phyloP scores from a whole-genome alignment of 64 coral and sea anemone genomes.

The Hydrozoanthus tunicans region DNA sequence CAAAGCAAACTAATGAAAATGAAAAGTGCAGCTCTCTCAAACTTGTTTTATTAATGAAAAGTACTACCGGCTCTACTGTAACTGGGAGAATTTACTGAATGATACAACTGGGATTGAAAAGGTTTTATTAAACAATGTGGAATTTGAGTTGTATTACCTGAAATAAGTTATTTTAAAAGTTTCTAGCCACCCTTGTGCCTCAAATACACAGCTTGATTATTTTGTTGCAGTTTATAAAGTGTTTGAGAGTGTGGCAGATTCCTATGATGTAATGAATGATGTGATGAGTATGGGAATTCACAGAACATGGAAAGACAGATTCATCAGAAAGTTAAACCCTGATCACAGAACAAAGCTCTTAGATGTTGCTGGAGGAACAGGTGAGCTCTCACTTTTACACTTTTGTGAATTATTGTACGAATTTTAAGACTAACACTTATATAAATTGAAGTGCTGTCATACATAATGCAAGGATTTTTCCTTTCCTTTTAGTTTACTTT shows the following conservation, averaged over 20 bases:
- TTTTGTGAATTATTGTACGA: not conserved
- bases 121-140: no score
- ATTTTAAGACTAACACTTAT: not conserved
- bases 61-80: no score
- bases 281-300: slow-evolving; percentile 96
- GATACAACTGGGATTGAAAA: no score
- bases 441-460: no score
- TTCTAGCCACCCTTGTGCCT: not conserved
- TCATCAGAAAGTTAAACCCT: slow-evolving; percentile 80
- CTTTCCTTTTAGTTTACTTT: no score
- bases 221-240: slow-evolving; percentile 92
- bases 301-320: slow-evolving; percentile 90
- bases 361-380: slow-evolving; percentile 99
- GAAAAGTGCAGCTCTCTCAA: no score
- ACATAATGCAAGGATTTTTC: no score
- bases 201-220: not conserved
- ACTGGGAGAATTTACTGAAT: no score
- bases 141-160: not conserved
- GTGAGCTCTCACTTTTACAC: not conserved
- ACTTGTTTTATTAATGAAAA: no score
- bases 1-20: no score
- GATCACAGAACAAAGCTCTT: slow-evolving; percentile 79
- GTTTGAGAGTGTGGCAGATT: slow-evolving; percentile 94
- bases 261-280: slow-evolving; percentile 99
- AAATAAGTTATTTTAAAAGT: not conserved